Percentiles rank a stretch among this genome's conserved stretches.
These are phyloP conservation scores for Heterochromis multidens DNA, from an alignment of 2,113 vertebrate genomes.

Conservation along the genomic window DNA sequence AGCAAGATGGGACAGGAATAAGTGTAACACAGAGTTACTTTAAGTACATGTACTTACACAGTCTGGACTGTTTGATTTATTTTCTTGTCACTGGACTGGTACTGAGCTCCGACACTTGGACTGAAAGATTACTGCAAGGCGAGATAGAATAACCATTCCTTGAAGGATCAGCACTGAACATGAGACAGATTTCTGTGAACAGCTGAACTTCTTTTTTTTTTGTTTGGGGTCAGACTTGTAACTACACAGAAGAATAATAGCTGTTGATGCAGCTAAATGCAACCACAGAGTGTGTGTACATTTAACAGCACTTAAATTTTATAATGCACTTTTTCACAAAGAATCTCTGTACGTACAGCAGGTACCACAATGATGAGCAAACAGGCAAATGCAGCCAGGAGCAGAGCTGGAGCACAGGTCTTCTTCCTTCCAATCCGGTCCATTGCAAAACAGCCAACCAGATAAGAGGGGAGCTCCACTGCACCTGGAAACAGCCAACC, in stretches of 20 bases:
- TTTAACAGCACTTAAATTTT: not conserved
- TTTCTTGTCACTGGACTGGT: not conserved
- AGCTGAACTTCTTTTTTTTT: not conserved
- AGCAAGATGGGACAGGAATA: not conserved
- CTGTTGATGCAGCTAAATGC: too few relatives aligned
- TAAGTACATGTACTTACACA: not conserved
- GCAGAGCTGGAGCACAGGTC: constrained; percentile 81
- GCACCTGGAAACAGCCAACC: constrained; percentile 78
- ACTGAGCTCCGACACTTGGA: not conserved
- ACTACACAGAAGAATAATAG: too few relatives aligned
- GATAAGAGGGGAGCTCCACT: constrained; percentile 88
- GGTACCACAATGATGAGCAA: constrained; percentile 83
- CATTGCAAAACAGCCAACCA: constrained; percentile 84
- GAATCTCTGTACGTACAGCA: constrained; percentile 65
- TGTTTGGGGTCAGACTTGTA: too few relatives aligned
- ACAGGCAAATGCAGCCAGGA: constrained; percentile 81
- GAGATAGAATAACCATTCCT: not conserved
- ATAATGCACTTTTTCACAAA: not conserved
- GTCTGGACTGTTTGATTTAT: not conserved
- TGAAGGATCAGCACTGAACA: not conserved
- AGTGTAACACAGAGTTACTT: not conserved
- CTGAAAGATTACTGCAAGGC: not conserved
- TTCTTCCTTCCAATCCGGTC: constrained; percentile 86
- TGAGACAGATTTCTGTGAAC: not conserved
- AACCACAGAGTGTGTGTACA: too few relatives aligned